These are phyloP conservation scores for Pangasius mekongensis DNA, from an alignment of 2,797 vertebrate species.

Conservation along the genomic window DNA sequence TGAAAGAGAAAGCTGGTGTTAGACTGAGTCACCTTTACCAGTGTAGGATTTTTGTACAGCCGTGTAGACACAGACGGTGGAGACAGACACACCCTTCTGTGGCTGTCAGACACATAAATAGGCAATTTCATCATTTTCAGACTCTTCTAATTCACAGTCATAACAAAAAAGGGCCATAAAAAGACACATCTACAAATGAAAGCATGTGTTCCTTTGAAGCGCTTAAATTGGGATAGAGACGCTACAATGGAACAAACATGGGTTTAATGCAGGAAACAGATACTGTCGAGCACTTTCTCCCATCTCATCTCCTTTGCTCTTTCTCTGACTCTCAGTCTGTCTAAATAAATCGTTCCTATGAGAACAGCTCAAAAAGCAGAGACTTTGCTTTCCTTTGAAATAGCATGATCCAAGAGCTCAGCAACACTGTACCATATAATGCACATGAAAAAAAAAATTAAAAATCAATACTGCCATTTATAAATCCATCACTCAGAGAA, in stretches of 20 bases:
- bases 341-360: constrained; percentile 36
- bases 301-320: background rate
- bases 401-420: constrained; percentile 24
- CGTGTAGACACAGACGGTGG: constrained; percentile 22
- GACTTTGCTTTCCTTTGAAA: constrained; percentile 24
- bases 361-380: constrained; percentile 49
- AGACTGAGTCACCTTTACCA: constrained; percentile 36
- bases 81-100: constrained; percentile 35
- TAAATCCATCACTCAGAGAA: constrained; percentile 66
- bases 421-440: constrained; percentile 29
- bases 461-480: constrained; percentile 64
- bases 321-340: background rate
- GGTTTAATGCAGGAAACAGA: constrained; percentile 54
- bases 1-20: constrained; percentile 14
- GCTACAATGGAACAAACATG: constrained; percentile 46
- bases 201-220: constrained; percentile 49
- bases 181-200: constrained; percentile 46
- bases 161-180: constrained; percentile 39
- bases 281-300: constrained; percentile 37
- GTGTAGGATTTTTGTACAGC: constrained; percentile 20
- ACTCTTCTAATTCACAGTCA: constrained; percentile 38
- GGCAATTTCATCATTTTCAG: constrained; percentile 43
- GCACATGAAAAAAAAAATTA: constrained; percentile 66
- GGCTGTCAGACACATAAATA: constrained; percentile 35
- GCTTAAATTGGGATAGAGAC: constrained; percentile 46